phyloP scores from a whole-genome alignment of 2,113 vertebrate genomes.

The Diphyllodes magnificus region DNA sequence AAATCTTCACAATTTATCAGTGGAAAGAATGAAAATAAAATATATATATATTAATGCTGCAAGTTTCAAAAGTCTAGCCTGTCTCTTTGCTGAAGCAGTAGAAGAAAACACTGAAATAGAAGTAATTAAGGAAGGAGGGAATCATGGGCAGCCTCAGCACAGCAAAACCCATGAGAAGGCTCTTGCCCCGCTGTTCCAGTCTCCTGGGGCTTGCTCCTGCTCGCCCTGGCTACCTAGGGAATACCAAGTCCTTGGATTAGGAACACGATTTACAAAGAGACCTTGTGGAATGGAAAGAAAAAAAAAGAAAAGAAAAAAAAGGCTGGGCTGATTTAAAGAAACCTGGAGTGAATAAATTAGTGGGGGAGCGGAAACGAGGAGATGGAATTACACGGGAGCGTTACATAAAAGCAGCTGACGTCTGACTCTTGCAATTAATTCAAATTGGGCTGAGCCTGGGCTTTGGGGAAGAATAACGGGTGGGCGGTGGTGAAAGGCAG shows the following conservation, averaged over 20 bases:
- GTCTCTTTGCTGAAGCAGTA: neutral
- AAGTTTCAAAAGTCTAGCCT: neutral
- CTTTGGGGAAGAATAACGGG: neutral
- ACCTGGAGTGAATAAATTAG: constrained; percentile 27
- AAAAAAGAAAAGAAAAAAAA: neutral
- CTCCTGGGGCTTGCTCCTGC: neutral
- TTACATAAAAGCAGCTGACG: constrained; percentile 39
- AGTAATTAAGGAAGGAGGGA: neutral
- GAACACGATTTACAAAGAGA: neutral
- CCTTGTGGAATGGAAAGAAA: neutral
- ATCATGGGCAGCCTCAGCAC: neutral
- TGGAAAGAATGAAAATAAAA: neutral
- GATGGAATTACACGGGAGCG: neutral
- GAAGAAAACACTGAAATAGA: neutral
- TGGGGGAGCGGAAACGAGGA: neutral
- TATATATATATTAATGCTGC: neutral
- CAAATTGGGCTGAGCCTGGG: neutral
- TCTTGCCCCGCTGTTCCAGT: rapidly evolving
- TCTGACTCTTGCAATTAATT: constrained; percentile 19
- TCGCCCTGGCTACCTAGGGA: neutral
- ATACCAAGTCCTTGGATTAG: neutral
- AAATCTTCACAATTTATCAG: neutral
- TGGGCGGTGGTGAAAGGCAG: neutral
- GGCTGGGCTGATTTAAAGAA: neutral
- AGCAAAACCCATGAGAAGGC: neutral